These are phyloP conservation scores for Dendrocopos noguchii DNA, from an alignment of 2,113 vertebrate species.

Conservation along the genomic window DNA sequence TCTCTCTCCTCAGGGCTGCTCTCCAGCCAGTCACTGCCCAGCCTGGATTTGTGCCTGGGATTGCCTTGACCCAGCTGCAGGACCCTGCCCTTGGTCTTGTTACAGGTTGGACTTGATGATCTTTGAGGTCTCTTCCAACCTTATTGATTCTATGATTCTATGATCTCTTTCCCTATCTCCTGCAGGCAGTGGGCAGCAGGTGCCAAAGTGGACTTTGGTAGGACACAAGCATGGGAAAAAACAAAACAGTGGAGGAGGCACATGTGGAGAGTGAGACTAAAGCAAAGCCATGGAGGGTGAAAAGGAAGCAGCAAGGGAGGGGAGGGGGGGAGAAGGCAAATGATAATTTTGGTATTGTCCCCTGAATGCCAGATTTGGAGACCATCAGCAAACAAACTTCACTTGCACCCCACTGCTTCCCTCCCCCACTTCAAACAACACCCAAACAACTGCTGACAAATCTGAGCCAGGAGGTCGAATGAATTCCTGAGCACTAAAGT, in stretches of 20 bases:
- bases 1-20: no score
- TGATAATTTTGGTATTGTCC: constrained; percentile 2
- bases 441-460: not conserved
- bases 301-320: not conserved
- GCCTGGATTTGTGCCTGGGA: no score
- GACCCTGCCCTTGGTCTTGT: no score
- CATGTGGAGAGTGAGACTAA: not conserved
- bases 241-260: not conserved
- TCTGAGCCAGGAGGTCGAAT: not conserved
- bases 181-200: not conserved
- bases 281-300: not conserved
- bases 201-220: not conserved
- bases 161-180: not conserved
- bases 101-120: no score
- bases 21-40: no score
- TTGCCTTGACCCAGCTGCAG: no score
- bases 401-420: rapidly evolving
- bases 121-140: no score
- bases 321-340: not conserved
- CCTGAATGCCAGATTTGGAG: constrained; percentile 3
- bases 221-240: not conserved
- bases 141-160: no score
- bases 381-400: not conserved
- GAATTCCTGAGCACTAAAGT: rapidly evolving
- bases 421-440: not conserved